Conservation (phyloP, 2,113 vertebrate genomes). For the Stercorarius parasiticus region DNA sequence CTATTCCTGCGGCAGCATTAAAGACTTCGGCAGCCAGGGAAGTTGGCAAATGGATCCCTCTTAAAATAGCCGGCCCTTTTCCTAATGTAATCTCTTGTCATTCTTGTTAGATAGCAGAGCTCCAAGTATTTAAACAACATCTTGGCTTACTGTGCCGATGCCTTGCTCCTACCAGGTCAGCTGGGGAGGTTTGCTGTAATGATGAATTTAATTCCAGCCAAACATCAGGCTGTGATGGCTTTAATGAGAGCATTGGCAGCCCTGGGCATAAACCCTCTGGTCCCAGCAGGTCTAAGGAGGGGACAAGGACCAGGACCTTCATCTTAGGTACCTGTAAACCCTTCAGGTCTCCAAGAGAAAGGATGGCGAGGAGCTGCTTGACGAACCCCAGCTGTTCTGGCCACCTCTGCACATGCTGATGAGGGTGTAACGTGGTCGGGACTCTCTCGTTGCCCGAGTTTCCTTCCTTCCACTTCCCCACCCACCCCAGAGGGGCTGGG, state of each 20-base stretch:
- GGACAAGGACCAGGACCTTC: neutral
- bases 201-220: neutral
- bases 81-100: neutral
- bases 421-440: fast-evolving
- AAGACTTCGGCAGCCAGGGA: neutral
- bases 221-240: neutral
- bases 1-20: neutral
- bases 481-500: neutral
- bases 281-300: neutral
- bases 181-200: fast-evolving
- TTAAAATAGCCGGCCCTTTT: neutral
- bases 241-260: neutral
- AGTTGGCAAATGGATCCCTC: neutral
- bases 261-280: too few species aligned
- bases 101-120: neutral
- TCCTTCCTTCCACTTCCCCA: neutral
- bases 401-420: fast-evolving
- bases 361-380: neutral
- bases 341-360: too few species aligned
- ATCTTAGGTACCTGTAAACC: neutral
- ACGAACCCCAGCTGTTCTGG: too few species aligned
- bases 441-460: fast-evolving
- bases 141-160: neutral
- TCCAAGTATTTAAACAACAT: neutral
- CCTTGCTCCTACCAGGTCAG: neutral